A percentile compares a stretch with the other conserved stretches of the same genome.
These are phyloP conservation scores for Hermetia illucens DNA, from an alignment of 1,140 invertebrate genomes.

Conservation along the genomic window DNA sequence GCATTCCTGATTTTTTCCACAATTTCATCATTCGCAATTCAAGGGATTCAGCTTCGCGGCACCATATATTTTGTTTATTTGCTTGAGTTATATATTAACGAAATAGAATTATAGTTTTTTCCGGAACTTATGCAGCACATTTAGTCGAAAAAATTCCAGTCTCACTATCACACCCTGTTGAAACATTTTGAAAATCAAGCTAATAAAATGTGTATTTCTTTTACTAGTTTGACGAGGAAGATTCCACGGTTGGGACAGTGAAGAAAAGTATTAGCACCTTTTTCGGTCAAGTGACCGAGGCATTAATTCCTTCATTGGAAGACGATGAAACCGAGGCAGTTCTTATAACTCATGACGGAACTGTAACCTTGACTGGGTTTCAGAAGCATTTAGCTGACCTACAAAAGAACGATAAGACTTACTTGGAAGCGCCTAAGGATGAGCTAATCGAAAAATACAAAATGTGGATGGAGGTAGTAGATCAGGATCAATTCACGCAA, in stretches of 20 bases:
- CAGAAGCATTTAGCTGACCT: constrained; percentile 29
- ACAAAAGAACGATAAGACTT: constrained; percentile 30
- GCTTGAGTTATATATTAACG: too few species aligned
- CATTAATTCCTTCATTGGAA: constrained; percentile 39
- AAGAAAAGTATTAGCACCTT: constrained; percentile 55
- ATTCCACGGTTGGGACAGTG: constrained; percentile 49
- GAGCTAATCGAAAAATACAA: constrained; percentile 27
- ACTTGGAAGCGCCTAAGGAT: constrained; percentile 27
- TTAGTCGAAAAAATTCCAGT: too few species aligned
- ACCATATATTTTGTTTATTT: too few species aligned
- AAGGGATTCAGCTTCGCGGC: too few species aligned
- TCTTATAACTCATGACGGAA: constrained; percentile 32
- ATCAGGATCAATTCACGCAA: constrained; percentile 30
- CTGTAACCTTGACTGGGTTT: constrained; percentile 30
- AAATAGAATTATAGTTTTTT: too few species aligned
- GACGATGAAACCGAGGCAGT: constrained; percentile 40
- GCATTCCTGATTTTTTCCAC: too few species aligned
- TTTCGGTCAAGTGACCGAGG: constrained; percentile 38
- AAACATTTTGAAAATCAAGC: too few species aligned
- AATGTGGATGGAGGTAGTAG: constrained; percentile 34
- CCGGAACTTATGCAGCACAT: too few species aligned
- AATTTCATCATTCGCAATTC: too few species aligned
- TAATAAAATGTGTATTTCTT: too few species aligned
- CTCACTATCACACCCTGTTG: too few species aligned
- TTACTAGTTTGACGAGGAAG: constrained; percentile 49